Evolutionary conservation across 2,888 invertebrate species (phyloP), one percentile per base, ranked within the genome.

Genomic region (Hecatera dysodea): DNA sequence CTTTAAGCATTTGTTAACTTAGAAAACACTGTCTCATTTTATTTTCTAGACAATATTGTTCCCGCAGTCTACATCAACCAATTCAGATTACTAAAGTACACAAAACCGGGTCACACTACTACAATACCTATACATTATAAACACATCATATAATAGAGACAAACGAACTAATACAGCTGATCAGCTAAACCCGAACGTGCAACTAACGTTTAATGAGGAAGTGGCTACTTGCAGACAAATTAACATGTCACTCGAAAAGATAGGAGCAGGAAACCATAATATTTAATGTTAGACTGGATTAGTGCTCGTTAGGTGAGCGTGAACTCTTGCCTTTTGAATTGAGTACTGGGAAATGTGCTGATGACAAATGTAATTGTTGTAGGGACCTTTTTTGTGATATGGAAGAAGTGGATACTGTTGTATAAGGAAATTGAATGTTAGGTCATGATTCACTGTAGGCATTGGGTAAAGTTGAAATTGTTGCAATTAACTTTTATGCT

Each of bases 131-230:
- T 59, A 77, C 87, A 88, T 85, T 87, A 88, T 84, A 88, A 90
- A 90, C 88, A 90, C 84, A 85, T 12, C 73, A 75, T 86, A 87
- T 90, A 92, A 90, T 91, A 91, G 88, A 91, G 89, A 92, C 88
- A 90, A 93, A 91, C 87, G 61, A 82, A 86, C 90, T 89, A 91
- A 92, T 93, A 90, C 92, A 92, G 92, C 88, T 86, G 86, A 90
- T 90, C 90, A 89, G 90, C 93, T 91, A 88, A 91, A 91, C 91
- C 89, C 89, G 89, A 93, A 93, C 93, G 91, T 84, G 93, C 92
- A 93, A 94, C 93, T 93, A 94, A 90, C 90, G 80, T 84, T 91
- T 95, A 95, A 96, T 95, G 93, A 96, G 96, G 96, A 96, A 94
- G 94, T 93, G 84, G 82, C 93, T 95, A 94, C 95, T 95, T 96